Evolutionary conservation across 2,888 invertebrate species (phyloP), one percentile per base, ranked within the genome.

Genomic region (Apodemia duryi): DNA sequence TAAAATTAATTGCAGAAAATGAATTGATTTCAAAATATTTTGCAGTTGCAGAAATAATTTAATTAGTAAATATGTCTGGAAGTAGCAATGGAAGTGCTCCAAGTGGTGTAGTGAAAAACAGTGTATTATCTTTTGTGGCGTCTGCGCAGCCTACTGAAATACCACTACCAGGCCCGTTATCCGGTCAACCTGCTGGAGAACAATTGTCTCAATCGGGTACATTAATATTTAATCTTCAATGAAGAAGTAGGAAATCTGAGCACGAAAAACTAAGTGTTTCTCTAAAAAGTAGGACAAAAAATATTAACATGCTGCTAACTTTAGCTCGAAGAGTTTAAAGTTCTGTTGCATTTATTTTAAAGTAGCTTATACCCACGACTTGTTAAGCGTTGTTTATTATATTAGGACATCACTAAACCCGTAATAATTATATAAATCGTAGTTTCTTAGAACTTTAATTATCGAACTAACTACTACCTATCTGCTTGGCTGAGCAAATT

Each of bases 101-200:
- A 0, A 68, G 78, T 11, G 88, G 88, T 4, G 81, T 90, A 2
- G 81, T 88, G 2, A 78, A 81, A 13, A 89, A 81, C 69, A 91
- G 90, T 69, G 90, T 86, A 0, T 68, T 90, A 28, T 81, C 85
- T 21, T 90, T 90, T 61, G 82, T 88, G 76, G 82, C 85, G 80
- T 76, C 80, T 73, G 84, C 86, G 80, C 88, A 85, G 68, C 74
- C 78, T 10, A 69, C 79, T 21, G 68, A 69, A 32, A 62, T 63
- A 28, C 21, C 63, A 28, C 10, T 74, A 71, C 70, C 70, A 65
- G 61, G 69, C 68, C 54, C 64, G 46, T 46, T 69, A 67, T 66
- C 57, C 72, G 69, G 71, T 71, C 66, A 69, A 68, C 81, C 83
- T 67, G 21, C 71, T 54, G 73, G 68, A 77, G 91, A 72, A 72